These are phyloP conservation scores for Erebia ligea DNA, from an alignment of 2,888 invertebrate genomes.

Conservation along the genomic window DNA sequence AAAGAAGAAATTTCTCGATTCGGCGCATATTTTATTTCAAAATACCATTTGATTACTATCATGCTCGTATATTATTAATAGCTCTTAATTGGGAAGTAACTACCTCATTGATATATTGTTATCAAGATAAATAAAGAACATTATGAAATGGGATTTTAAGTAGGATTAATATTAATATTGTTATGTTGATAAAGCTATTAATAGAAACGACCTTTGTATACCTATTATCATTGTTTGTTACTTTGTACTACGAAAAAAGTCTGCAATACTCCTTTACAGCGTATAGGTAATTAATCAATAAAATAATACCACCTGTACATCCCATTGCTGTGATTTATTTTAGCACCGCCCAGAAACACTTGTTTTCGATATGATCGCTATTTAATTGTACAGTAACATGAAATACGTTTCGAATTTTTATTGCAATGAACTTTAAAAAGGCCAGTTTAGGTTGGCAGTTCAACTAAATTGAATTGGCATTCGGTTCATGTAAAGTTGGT, in stretches of 20 bases:
- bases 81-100: neutral
- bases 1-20: neutral
- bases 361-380: constrained; percentile 37
- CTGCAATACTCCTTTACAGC: constrained; percentile 15
- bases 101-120: neutral
- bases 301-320: constrained; percentile 36
- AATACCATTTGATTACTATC: no score
- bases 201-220: no score
- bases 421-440: constrained; percentile 32
- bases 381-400: constrained; percentile 35
- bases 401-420: constrained; percentile 27
- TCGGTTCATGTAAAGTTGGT: constrained; percentile 1
- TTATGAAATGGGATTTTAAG: neutral
- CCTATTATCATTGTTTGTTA: neutral
- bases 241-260: neutral
- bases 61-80: neutral
- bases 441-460: constrained; percentile 18
- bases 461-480: constrained; percentile 10
- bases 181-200: no score
- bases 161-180: neutral
- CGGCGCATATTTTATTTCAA: neutral
- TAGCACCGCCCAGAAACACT: constrained; percentile 37
- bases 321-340: constrained; percentile 32
- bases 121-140: neutral
- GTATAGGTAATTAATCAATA: constrained; percentile 40